Evolutionary conservation across 2,797 vertebrate species (phyloP), one percentile per base, ranked within the genome.

Genomic region (Brotula barbata): DNA sequence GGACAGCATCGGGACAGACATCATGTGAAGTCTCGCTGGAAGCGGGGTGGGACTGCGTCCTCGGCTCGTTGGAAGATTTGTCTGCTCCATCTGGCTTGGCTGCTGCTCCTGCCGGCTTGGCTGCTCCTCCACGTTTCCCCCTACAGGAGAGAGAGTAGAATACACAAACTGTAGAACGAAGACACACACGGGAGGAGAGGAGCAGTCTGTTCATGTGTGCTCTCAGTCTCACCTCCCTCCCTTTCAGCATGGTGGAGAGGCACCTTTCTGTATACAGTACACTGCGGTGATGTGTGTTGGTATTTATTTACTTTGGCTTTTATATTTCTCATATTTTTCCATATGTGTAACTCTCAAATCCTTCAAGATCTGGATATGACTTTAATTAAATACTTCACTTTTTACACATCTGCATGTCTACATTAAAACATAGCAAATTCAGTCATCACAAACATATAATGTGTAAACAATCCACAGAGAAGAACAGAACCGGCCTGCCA

Each of bases 111-210:
- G 65, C 31, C n/a, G 53, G 57, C 47, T 39, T 74, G 12, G 23
- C 59, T 75, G 75, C 49, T 68, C 79, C 74, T 77, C 15, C 69
- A 70, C 64, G 28, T 71, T 84, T 73, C 74, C 92, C 88, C 77
- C 90, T 92, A 51, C 67, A 88, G 88, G 87, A 58, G 12, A 61
- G 14, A 55, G n/a, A 20, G 19, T 31, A 41, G 10, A 59, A 48
- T 21, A 44, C 59, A 58, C 20, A 3, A 14, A 6, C 21, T 46
- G 22, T 1, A 9, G 58, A 33, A 20, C 14, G 0, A 3, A 45
- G 25, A 28, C 25, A 28, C 3, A 28, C 25, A 28, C 4, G 7
- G n/a, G 37, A 3, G 37, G 11, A 11, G 10, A 36, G 10, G 12
- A 36, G 34, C 34, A 36, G 34, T 11, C 34, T 11, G 34, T 5